Evolutionary conservation across 1,140 invertebrate genomes (phyloP), one percentile per base, ranked within the genome.

Genomic region (Oncopeltus fasciatus): DNA sequence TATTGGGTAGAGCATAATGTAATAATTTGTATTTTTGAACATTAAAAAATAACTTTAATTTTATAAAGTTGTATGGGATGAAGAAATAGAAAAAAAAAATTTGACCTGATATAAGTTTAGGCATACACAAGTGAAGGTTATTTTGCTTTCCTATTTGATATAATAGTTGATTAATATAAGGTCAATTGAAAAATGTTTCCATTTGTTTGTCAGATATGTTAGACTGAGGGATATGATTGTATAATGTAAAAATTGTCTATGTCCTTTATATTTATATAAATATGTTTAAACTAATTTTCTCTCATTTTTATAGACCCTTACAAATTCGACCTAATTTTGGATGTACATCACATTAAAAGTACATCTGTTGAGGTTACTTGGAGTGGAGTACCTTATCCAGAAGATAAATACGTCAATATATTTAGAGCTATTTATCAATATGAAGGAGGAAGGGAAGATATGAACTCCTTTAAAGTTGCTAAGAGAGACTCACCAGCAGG

Each of bases 401-500:
- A 90, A 65, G 88, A 92, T 67, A 90, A 92, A 70, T 92, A 86
- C 74, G 87, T 94, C n/a, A 87, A 91, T 67, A 90, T 95, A 65
- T 92, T 87, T 73, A 79, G 88, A 65, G 86, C 88, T 2, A 87
- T 90, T 61, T 92, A 90, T 70, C 84, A 88, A 67, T 83, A 81
- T 67, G 84, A 87, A 69, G 79, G 77, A 1, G 81, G 81, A 3
- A 82, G 85, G 65, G 86, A 88, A 64, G 85, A 90, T 65, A 84
- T 83, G 0, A 89, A 84, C 68, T 84, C 82, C 0, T 92, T 93
- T 72, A 87, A 90, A 73, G 81, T 90, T 21, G 86, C 89, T 1
- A 86, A 90, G 56, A 77, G 87, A 65, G 88, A 91, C 68, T 81
- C 83, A 16, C 81, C 84, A 1, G 14, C 59, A 24, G 80, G 81